Conservation (phyloP, 2,888 invertebrate genomes). For the Ephialtes manifestator region DNA sequence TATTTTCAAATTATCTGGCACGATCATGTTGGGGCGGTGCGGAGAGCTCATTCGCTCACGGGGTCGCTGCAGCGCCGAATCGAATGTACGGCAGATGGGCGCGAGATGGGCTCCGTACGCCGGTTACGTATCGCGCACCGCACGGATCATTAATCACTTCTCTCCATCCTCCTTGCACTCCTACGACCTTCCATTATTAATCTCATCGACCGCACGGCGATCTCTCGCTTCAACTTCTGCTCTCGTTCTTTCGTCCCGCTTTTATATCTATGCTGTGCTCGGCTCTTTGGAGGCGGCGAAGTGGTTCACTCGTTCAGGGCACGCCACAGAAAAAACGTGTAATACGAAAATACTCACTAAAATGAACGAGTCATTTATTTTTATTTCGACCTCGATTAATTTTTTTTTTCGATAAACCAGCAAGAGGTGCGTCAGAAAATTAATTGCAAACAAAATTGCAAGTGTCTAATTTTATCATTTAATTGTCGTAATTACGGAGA, state of each 20-base stretch:
- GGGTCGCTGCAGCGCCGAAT: constrained; percentile 41
- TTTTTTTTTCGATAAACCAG: background rate
- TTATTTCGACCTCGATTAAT: constrained; percentile 9
- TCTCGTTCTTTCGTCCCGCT: constrained; percentile 35
- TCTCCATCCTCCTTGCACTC: constrained; percentile 63
- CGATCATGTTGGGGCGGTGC: constrained; percentile 14
- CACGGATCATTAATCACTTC: constrained; percentile 71
- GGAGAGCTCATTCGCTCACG: constrained; percentile 38
- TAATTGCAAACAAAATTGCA: constrained; percentile 5
- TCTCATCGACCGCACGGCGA: constrained; percentile 62
- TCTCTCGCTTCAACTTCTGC: constrained; percentile 37
- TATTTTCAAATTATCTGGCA: constrained; percentile 65
- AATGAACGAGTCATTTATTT: constrained; percentile 3
- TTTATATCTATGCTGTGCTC: background rate
- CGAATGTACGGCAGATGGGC: constrained; percentile 64
- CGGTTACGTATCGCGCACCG: constrained; percentile 51
- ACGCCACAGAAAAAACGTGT: background rate
- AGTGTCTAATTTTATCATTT: background rate
- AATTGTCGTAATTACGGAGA: background rate
- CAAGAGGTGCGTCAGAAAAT: background rate
- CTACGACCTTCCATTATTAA: constrained; percentile 64
- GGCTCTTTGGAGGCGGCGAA: background rate
- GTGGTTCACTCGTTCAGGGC: constrained; percentile 11
- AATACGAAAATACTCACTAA: background rate
- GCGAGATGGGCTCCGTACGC: constrained; percentile 61